Percentiles rank a stretch among this genome's conserved stretches.
These are phyloP conservation scores for Hoplias malabaricus DNA, from an alignment of 2,113 vertebrate genomes.

Conservation along the genomic window DNA sequence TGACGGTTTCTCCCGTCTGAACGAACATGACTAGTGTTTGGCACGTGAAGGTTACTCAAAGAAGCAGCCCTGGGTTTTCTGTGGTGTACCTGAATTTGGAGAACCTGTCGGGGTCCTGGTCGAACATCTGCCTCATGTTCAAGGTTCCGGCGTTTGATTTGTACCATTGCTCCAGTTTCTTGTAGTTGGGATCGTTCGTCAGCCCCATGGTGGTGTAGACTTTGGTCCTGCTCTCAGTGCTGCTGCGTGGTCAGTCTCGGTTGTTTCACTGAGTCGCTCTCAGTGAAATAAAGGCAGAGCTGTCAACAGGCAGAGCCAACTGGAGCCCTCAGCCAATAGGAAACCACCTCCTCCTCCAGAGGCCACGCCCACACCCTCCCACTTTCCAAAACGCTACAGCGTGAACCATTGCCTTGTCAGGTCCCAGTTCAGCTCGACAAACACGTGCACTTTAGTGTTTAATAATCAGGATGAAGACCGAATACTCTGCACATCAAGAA, in stretches of 20 bases:
- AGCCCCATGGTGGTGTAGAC: constrained; percentile 75
- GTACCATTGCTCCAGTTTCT: constrained; percentile 85
- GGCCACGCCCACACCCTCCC: too few relatives aligned
- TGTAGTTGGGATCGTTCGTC: constrained; percentile 79
- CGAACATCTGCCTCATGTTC: constrained; percentile 86
- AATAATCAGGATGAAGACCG: too few relatives aligned
- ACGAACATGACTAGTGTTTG: not conserved
- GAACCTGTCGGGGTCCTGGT: constrained; percentile 83
- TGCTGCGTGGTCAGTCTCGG: not conserved
- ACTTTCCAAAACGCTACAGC: too few relatives aligned
- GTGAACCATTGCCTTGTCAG: too few relatives aligned
- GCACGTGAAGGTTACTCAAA: not conserved
- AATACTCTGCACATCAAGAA: too few relatives aligned
- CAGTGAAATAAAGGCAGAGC: not conserved
- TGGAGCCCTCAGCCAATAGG: not conserved
- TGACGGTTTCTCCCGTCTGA: not conserved
- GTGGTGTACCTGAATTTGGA: constrained; percentile 87
- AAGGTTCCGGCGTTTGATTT: constrained; percentile 74
- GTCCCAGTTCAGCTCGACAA: too few relatives aligned
- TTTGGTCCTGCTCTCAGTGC: constrained; percentile 19
- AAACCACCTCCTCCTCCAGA: too few relatives aligned
- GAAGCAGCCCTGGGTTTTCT: not conserved
- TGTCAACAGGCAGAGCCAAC: not conserved
- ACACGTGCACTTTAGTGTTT: too few relatives aligned
- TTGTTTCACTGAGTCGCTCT: not conserved